Percentiles rank a stretch among this genome's conserved stretches.
phyloP scores from a whole-genome alignment of 2,797 vertebrate species.

The Podarcis siculus region DNA sequence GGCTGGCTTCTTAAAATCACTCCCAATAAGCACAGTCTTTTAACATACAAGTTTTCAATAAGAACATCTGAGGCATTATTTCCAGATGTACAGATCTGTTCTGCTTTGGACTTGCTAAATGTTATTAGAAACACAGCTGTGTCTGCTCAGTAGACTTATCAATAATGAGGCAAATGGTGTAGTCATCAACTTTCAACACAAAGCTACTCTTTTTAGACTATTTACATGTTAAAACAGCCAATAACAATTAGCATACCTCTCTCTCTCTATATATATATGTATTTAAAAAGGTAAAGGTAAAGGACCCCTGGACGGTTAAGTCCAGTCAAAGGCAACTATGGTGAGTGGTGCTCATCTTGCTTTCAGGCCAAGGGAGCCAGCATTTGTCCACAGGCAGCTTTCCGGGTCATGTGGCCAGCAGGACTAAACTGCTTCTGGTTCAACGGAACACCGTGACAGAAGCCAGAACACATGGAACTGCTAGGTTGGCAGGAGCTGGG shows the following conservation, averaged over 20 bases:
- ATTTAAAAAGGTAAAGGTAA: too few relatives aligned
- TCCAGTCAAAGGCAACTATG: too few relatives aligned
- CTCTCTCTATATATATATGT: too few relatives aligned
- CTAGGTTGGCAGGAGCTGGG: too few relatives aligned
- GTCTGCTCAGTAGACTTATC: neutral
- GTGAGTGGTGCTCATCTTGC: too few relatives aligned
- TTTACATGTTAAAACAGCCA: slow-evolving; percentile 22
- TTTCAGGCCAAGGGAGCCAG: too few relatives aligned
- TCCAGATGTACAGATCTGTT: accelerated
- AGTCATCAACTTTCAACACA: neutral
- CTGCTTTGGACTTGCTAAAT: neutral
- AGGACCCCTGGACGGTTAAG: too few relatives aligned
- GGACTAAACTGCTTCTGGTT: too few relatives aligned
- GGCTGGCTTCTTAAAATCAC: neutral
- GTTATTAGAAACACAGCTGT: neutral
- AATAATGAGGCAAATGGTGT: neutral
- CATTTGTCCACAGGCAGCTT: too few relatives aligned
- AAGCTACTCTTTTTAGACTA: neutral
- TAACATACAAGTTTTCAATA: slow-evolving; percentile 22
- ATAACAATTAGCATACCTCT: neutral
- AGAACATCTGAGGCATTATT: neutral
- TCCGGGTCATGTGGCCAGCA: too few relatives aligned
- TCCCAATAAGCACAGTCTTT: accelerated
- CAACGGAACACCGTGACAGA: too few relatives aligned
- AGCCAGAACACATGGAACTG: too few relatives aligned